phyloP scores from a whole-genome alignment of 2,888 invertebrate genomes.

The Lepidochitona cinerea region DNA sequence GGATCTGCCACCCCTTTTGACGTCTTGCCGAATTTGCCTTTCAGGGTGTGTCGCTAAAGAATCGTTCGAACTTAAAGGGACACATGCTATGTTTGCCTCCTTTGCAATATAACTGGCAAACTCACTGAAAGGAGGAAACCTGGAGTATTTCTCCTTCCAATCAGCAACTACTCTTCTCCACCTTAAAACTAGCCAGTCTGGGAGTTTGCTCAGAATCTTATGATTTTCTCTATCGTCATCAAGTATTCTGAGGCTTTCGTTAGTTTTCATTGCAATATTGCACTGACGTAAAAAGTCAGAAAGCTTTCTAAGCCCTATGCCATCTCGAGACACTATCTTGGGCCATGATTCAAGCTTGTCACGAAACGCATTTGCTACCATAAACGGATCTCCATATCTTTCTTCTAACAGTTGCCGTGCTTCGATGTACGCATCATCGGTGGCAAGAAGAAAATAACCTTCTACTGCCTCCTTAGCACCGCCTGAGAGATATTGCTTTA shows the following conservation, averaged over 20 bases:
- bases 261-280: conserved; percentile 20
- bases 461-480: not conserved
- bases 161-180: conserved; percentile 18
- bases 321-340: conserved; percentile 15
- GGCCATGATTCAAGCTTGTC: conserved; percentile 20
- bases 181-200: conserved; percentile 17
- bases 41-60: no score
- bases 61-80: not conserved
- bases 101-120: conserved; percentile 4
- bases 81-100: not conserved
- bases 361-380: not conserved
- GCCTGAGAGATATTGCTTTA: not conserved
- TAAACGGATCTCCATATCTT: not conserved
- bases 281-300: not conserved
- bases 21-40: no score
- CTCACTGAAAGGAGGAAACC: conserved; percentile 1
- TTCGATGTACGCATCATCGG: not conserved
- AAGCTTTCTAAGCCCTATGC: conserved; percentile 12
- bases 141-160: not conserved
- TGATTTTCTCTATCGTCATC: conserved; percentile 22
- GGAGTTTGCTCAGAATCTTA: conserved; percentile 21
- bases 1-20: no score
- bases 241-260: conserved; percentile 10
- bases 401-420: not conserved
- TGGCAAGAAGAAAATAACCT: not conserved